These are phyloP conservation scores for Dipodomys ordii DNA, from an alignment of 2,113 vertebrate genomes.

Conservation along the genomic window DNA sequence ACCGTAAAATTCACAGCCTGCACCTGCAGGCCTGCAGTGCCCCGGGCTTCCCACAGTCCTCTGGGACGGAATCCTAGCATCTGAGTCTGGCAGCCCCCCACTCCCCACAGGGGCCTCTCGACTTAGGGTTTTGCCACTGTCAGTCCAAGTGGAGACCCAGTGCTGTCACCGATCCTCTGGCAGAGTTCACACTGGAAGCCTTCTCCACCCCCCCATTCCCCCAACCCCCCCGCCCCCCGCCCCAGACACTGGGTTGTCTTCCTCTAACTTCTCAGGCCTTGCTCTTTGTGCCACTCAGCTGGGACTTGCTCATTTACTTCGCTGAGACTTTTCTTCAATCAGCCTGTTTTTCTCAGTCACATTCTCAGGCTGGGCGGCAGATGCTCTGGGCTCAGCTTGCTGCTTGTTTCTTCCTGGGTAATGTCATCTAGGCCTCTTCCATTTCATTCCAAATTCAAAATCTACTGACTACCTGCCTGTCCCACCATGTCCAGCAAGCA, in stretches of 20 bases:
- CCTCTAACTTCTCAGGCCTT: not conserved
- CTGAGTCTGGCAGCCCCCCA: not conserved
- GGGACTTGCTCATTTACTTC: not conserved
- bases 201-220: too few species aligned
- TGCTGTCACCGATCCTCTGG: not conserved
- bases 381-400: not conserved
- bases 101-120: not conserved
- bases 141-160: not conserved
- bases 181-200: not conserved
- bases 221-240: not conserved
- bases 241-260: not conserved
- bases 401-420: not conserved
- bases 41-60: not conserved
- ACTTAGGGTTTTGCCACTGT: not conserved
- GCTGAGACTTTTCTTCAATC: not conserved
- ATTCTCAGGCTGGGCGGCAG: not conserved
- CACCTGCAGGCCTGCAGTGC: too few species aligned
- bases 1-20: not conserved
- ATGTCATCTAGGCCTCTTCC: not conserved
- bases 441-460: not conserved
- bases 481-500: not conserved
- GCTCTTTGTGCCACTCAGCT: not conserved
- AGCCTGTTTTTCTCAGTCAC: not conserved
- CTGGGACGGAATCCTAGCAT: not conserved
- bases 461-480: not conserved